These are phyloP conservation scores for Himalopsyche tibetana DNA, from an alignment of 2,888 invertebrate species.

Conservation along the genomic window DNA sequence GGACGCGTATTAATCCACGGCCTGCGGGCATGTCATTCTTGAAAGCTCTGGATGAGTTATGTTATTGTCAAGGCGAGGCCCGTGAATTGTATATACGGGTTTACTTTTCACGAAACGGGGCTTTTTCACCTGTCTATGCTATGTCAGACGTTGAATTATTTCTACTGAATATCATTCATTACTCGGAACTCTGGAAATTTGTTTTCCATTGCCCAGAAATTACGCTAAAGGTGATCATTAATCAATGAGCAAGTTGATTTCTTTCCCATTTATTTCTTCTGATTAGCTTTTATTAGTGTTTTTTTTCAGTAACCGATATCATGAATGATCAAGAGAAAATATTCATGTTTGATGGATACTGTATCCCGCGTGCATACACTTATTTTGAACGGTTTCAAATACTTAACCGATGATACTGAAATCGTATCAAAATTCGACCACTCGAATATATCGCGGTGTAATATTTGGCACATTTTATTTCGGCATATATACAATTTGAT, in stretches of 20 bases:
- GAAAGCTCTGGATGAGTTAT: constrained; percentile 38
- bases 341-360: too few species aligned
- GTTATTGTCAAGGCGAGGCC: constrained; percentile 30
- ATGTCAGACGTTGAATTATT: constrained; percentile 42
- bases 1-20: constrained; percentile 16
- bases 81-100: constrained; percentile 13
- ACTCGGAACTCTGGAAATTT: background rate
- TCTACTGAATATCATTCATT: constrained; percentile 18
- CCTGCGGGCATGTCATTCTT: constrained; percentile 28
- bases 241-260: background rate
- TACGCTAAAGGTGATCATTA: background rate
- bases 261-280: too few species aligned
- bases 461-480: too few species aligned
- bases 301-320: too few species aligned
- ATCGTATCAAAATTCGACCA: too few species aligned
- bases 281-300: too few species aligned
- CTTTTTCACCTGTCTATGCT: constrained; percentile 32
- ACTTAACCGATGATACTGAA: too few species aligned
- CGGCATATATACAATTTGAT: too few species aligned
- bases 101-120: background rate
- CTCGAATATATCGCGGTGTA: too few species aligned
- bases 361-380: too few species aligned
- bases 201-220: background rate
- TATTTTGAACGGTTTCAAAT: too few species aligned
- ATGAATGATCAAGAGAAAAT: too few species aligned